Base-by-base conservation (phyloP, 1,140 invertebrate species). In the Ceratina australensis region DNA sequence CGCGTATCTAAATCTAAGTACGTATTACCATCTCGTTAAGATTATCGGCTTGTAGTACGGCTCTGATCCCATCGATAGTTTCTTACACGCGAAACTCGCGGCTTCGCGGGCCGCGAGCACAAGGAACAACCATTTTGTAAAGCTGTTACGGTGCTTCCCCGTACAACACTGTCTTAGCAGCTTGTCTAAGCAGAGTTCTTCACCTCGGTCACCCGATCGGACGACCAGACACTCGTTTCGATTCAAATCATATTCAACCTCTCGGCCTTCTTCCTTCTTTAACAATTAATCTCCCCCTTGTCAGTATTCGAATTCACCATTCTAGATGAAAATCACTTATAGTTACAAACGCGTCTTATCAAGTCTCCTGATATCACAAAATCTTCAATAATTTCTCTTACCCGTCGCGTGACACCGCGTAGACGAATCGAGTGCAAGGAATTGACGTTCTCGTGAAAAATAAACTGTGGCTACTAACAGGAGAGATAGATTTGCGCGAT, bases 121-220 rank as follows among this genome's bases (percentile, higher is more conserved):
- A 60, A 84, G 82, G 82, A 84, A 84, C 82, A 84, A 80, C 47
- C 72, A 66, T 81, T 73, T 80, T 76, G n/a, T 67, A 80, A 79
- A 78, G 75, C 75, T 78, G 57, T 72, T 49, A 13, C 42, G 64
- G 33, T 47, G 59, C 24, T 64, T 52, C 49, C 0, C 4, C 13
- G 10, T n/a, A n/a, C n/a, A 54, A 63, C 18, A 18, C 18, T 42
- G 8, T 47, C 42, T 42, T 42, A 42, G 33, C 10, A 42, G 33
- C 33, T 42, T 42, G 33, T 42, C 33, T 42, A 42, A 42, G 33
- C 33, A 42, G 33, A 42, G 33, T 42, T 42, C n/a, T 42, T 42
- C 33, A 42, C 33, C 10, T 42, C 33, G 33, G 33, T 42, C 10
- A 42, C 33, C 10, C 33, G 33, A 42, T 42, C 33, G 33, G 33